Evolutionary conservation across 2,113 vertebrate genomes (phyloP), one percentile per base, ranked within the genome.

Genomic region (Macrotis lagotis): DNA sequence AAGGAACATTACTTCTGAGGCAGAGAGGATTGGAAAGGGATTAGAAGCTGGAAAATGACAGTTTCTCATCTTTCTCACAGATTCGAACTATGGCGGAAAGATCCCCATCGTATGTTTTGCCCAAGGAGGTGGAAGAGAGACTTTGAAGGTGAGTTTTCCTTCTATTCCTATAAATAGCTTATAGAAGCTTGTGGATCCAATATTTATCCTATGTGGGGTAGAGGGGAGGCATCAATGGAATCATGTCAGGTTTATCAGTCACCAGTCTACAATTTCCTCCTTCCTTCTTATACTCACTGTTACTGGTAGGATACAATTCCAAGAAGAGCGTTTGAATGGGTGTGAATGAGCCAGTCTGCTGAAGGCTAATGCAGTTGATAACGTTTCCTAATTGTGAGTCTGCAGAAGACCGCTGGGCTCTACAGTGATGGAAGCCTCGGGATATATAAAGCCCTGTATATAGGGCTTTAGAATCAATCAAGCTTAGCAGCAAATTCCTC

Each of bases 81-180:
- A 99, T 95, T 99, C 99, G 24, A 98, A 99, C 97, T 99, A 99
- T 0, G 99, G 99, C 51, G 99, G 98, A 51, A 99, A 99, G 97
- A 99, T 99, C 90, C 99, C 99, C 48, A 98, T 99, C 50, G 98
- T 99, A 50, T 99, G 99, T 90, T 99, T 99, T 97, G 98, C 98
- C 25, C 99, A 99, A 96, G 98, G 99, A 96, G 99, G 99, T 91
- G 98, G 99, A 52, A 98, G 98, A 91, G 99, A 99, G 96, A 99
- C 98, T 91, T 96, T 99, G 91, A 99, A 98, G 97, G 99, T 99
- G 97, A 98, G 98, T 98, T 51, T 83, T 66, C 26, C 8, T 90
- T 95, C 88, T 26, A 31, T 16, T 25, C 94, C 50, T 48, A 8
- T 92, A 0, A 31, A n/a, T 52, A 9, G 1, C 9, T 11, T 6